phyloP scores from a whole-genome alignment of 2,888 invertebrate species.

The Drosophila fulvimacula region DNA sequence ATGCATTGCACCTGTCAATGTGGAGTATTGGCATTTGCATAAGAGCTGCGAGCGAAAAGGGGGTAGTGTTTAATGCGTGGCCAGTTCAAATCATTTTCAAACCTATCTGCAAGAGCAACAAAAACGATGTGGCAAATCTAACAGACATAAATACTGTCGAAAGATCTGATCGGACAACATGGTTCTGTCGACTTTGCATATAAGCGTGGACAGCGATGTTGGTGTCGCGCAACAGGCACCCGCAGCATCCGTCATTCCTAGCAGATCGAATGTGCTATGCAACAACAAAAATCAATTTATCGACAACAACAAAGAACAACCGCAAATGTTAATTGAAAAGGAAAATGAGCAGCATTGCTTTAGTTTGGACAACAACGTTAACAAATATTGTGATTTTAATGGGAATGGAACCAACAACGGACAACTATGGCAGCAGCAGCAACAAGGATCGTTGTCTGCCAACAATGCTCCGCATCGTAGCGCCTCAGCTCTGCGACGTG shows the following conservation, averaged over 20 bases:
- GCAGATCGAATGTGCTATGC: slow-evolving; percentile 30
- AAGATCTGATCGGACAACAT: slow-evolving; percentile 52
- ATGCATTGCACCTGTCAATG: slow-evolving; percentile 48
- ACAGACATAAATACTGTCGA: slow-evolving; percentile 1
- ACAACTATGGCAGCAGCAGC: slow-evolving; percentile 14
- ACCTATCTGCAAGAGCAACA: slow-evolving; percentile 20
- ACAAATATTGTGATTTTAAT: slow-evolving; percentile 61
- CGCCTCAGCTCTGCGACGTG: slow-evolving; percentile 72
- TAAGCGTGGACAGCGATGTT: slow-evolving; percentile 71
- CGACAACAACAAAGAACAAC: slow-evolving; percentile 36
- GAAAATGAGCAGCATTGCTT: slow-evolving; percentile 46
- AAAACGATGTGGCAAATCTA: slow-evolving; percentile 16
- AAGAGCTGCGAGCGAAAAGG: slow-evolving; percentile 31
- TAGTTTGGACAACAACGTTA: slow-evolving; percentile 42
- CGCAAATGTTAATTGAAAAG: slow-evolving; percentile 36
- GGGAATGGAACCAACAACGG: slow-evolving; percentile 52
- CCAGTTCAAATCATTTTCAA: slow-evolving; percentile 1
- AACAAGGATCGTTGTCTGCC: slow-evolving; percentile 36
- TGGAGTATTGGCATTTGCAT: slow-evolving; percentile 52
- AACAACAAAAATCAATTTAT: slow-evolving; percentile 28
- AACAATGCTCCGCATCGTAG: slow-evolving; percentile 54
- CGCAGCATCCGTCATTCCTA: slow-evolving; percentile 12
- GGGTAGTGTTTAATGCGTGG: background rate
- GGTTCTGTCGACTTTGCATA: slow-evolving; percentile 82
- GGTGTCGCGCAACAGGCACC: slow-evolving; percentile 33